Evolutionary conservation across 2,113 vertebrate genomes (phyloP), one percentile per base, ranked within the genome.

Genomic region (Amphiprion ocellaris): DNA sequence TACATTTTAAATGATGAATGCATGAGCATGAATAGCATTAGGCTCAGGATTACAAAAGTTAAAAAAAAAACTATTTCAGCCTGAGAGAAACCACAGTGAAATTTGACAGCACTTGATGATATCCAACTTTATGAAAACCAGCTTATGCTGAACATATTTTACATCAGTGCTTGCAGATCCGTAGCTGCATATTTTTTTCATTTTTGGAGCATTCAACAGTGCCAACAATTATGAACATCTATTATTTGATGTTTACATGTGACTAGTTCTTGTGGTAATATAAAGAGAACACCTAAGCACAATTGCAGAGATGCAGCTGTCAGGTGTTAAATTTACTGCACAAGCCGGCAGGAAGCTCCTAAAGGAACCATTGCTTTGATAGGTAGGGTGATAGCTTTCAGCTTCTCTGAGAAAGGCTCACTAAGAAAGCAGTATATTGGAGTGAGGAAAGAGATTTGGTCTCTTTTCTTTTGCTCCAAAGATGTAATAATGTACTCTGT

Each of bases 321-420:
- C 54, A 83, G 84, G 55, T 72, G 58, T 79, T 64, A 68, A 24
- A 58, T 83, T 74, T 63, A 74, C 69, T 77, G 78, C n/a, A 64
- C 26, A 50, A 28, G 21, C 46, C 74, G 79, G 76, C 73, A 76
- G 11, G 47, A 21, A 65, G 55, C 7, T 66, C 82, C 71, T 77
- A 55, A 62, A 77, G 65, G 71, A 87, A 63, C 52, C 14, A 21
- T 79, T 85, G 59, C 56, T 60, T 56, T 68, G 79, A 85, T 84
- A 55, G 46, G 63, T 30, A 37, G 68, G 46, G 16, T 81, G 59
- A 83, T 67, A 73, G 59, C 76, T 83, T 73, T 78, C 69, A 84
- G 59, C 72, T 71, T 63, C 68, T 64, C 10, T 5, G 16, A 79
- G 62, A 87, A 62, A 72, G 52, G 8, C 46, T 76, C 6, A 2